These are phyloP conservation scores for Olivierus martensii DNA, from an alignment of 1,140 invertebrate genomes.

Conservation along the genomic window DNA sequence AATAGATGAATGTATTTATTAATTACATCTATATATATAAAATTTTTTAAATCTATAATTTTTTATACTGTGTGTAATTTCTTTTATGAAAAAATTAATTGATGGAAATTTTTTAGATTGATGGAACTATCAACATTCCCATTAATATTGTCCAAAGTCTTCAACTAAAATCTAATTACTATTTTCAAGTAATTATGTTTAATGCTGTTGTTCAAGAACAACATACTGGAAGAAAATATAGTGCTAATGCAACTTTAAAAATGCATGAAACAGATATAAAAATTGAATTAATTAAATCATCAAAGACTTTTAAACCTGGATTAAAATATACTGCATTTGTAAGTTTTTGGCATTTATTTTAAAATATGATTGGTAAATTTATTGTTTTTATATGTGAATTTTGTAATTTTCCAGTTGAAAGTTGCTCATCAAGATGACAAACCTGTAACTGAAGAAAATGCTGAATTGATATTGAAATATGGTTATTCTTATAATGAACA, in stretches of 20 bases:
- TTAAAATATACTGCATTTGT: slow-evolving; percentile 68
- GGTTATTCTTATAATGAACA: slow-evolving; percentile 50
- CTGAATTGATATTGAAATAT: slow-evolving; percentile 46
- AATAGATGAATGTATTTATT: too few relatives aligned
- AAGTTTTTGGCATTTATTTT: slow-evolving; percentile 25
- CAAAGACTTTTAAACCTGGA: slow-evolving; percentile 73
- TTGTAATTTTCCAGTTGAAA: slow-evolving; percentile 41
- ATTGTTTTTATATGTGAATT: neutral
- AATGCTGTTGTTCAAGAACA: slow-evolving; percentile 67
- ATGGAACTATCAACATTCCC: slow-evolving; percentile 21
- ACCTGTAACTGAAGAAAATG: slow-evolving; percentile 43
- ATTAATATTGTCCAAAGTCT: slow-evolving; percentile 21
- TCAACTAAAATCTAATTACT: slow-evolving; percentile 17
- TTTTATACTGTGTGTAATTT: too few relatives aligned
- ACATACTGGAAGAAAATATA: slow-evolving; percentile 63
- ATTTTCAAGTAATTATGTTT: slow-evolving; percentile 51
- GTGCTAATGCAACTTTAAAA: slow-evolving; percentile 52
- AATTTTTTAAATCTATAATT: too few relatives aligned
- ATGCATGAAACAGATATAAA: slow-evolving; percentile 67
- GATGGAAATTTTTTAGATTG: too few relatives aligned
- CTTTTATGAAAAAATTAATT: too few relatives aligned
- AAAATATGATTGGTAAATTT: neutral
- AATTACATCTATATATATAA: too few relatives aligned
- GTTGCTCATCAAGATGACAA: slow-evolving; percentile 56
- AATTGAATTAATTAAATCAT: slow-evolving; percentile 63